A percentile compares a stretch with the other conserved stretches of the same genome.
phyloP scores from a whole-genome alignment of 2,113 vertebrate genomes.

The Hippolais icterina region DNA sequence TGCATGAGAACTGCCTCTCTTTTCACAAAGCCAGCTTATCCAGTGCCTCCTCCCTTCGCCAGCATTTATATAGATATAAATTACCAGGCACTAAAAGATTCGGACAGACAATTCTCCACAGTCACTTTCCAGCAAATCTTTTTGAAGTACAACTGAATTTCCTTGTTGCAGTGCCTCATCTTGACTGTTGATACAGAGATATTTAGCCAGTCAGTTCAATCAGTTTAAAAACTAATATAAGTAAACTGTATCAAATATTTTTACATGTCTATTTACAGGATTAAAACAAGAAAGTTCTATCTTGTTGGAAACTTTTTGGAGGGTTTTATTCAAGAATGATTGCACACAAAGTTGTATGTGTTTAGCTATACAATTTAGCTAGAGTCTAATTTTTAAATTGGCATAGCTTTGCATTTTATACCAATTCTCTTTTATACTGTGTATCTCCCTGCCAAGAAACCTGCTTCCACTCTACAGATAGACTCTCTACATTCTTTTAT shows the following conservation, averaged over 20 bases:
- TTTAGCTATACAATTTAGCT: neutral
- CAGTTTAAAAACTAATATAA: neutral
- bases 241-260: neutral
- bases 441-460: neutral
- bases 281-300: neutral
- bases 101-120: neutral
- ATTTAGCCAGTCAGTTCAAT: neutral
- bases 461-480: constrained; percentile 1
- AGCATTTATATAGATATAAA: neutral
- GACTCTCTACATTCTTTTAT: constrained; percentile 16
- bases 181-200: neutral
- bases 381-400: constrained; percentile 5
- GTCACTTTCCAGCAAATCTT: neutral
- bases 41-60: neutral
- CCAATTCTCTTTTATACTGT: neutral
- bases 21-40: neutral
- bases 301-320: neutral
- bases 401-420: neutral
- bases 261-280: neutral
- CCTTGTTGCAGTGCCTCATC: neutral
- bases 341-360: neutral
- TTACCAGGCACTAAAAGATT: neutral
- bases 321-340: neutral
- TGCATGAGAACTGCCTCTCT: neutral
- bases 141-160: neutral